Evolutionary conservation across 2,797 vertebrate species (phyloP).

Genomic region (Silurus lanzhouensis): DNA sequence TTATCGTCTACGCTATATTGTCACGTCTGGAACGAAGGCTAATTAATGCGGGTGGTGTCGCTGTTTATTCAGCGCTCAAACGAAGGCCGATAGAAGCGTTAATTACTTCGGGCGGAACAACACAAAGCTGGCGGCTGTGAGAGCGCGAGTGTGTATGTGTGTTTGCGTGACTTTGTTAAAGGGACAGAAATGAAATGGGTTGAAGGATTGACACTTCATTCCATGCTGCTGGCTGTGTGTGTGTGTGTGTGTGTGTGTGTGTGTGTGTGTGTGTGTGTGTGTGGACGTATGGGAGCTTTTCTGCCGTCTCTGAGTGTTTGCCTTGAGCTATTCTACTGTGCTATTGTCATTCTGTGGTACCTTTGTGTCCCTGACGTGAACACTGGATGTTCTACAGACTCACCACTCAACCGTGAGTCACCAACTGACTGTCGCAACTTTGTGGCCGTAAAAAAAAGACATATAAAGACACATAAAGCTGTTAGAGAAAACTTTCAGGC

Average conservation of each 20-base stretch:
- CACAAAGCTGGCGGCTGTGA: neutral
- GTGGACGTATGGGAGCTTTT: neutral
- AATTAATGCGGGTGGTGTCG: neutral
- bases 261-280: too few relatives aligned
- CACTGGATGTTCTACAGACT: neutral
- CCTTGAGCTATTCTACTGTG: slow-evolving; percentile 16
- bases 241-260: neutral
- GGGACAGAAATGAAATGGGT: neutral
- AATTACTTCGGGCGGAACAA: neutral
- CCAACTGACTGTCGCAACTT: neutral
- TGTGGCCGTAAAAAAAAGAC: neutral
- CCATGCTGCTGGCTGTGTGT: neutral
- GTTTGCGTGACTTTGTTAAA: neutral
- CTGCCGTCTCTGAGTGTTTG: neutral
- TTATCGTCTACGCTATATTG: neutral
- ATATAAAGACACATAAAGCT: neutral
- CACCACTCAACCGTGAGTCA: neutral
- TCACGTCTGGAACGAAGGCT: neutral
- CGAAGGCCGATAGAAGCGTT: neutral
- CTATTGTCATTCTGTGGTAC: slow-evolving; percentile 30
- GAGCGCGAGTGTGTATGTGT: too few relatives aligned
- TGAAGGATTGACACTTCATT: slow-evolving; percentile 3
- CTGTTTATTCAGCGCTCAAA: neutral
- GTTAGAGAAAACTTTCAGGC: neutral
- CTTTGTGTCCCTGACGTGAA: slow-evolving; percentile 14